Percentiles rank a stretch among this genome's conserved stretches.
Evolutionary conservation across 2,113 vertebrate species (phyloP).

Genomic region (Crotalus helleri): DNA sequence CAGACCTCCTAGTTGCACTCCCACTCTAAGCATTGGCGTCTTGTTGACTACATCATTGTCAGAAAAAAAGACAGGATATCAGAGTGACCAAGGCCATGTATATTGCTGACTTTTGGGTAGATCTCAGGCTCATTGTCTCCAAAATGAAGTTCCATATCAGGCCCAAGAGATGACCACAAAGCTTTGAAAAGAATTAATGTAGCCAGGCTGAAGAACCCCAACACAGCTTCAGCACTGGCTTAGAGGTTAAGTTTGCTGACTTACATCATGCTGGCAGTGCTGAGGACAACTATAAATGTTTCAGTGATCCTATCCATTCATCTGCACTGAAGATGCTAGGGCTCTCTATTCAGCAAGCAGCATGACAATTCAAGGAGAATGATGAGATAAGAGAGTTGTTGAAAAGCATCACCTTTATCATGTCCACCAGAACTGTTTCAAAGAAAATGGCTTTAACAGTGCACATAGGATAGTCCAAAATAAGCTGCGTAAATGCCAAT

Average conservation of each 20-base stretch:
- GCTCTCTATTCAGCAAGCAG: background rate
- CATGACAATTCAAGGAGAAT: too few relatives aligned
- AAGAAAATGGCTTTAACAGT: background rate
- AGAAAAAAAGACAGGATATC: background rate
- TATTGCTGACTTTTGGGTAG: background rate
- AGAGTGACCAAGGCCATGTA: background rate
- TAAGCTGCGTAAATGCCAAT: background rate
- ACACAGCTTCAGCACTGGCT: background rate
- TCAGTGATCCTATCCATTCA: background rate
- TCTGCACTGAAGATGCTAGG: background rate
- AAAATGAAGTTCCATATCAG: background rate
- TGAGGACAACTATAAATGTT: background rate
- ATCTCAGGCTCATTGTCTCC: background rate
- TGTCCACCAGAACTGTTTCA: too few relatives aligned
- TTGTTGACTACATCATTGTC: background rate
- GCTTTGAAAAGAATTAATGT: background rate
- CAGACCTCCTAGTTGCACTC: background rate
- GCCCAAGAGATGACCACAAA: background rate
- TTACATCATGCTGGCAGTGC: background rate
- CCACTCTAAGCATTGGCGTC: background rate
- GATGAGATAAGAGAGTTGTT: background rate
- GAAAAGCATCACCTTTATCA: background rate
- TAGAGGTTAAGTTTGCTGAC: background rate
- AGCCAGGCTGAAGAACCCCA: background rate
- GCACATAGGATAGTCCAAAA: background rate